Evolutionary conservation across 2,113 vertebrate species (phyloP).

Genomic region (Anhinga rufa): DNA sequence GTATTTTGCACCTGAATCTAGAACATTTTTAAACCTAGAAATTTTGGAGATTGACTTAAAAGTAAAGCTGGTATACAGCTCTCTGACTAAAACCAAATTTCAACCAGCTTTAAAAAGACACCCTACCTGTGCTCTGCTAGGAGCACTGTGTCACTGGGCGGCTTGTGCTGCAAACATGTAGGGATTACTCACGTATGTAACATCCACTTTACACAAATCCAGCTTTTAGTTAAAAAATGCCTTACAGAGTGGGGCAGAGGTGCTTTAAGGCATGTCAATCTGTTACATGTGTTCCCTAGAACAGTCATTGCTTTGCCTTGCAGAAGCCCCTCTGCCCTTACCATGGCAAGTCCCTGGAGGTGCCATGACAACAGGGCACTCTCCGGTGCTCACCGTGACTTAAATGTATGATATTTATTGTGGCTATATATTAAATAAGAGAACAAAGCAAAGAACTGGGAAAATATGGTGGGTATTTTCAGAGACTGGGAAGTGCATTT

Average conservation of each 20-base stretch:
- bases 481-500: neutral
- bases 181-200: neutral
- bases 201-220: neutral
- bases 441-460: neutral
- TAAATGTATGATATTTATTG: neutral
- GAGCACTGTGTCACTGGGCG: neutral
- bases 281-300: neutral
- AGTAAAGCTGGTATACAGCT: neutral
- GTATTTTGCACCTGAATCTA: neutral
- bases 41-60: neutral
- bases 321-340: neutral
- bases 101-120: neutral
- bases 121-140: neutral
- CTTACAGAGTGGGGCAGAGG: neutral
- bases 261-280: neutral
- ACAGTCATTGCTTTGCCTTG: neutral
- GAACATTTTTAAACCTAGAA: neutral
- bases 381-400: neutral
- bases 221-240: neutral
- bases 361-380: neutral
- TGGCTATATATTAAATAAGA: neutral
- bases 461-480: neutral
- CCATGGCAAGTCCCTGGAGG: neutral
- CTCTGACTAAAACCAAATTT: neutral
- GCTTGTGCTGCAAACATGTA: neutral